Base-by-base conservation (phyloP, 2,888 invertebrate species). In the Ypsolopha scabrella region DNA sequence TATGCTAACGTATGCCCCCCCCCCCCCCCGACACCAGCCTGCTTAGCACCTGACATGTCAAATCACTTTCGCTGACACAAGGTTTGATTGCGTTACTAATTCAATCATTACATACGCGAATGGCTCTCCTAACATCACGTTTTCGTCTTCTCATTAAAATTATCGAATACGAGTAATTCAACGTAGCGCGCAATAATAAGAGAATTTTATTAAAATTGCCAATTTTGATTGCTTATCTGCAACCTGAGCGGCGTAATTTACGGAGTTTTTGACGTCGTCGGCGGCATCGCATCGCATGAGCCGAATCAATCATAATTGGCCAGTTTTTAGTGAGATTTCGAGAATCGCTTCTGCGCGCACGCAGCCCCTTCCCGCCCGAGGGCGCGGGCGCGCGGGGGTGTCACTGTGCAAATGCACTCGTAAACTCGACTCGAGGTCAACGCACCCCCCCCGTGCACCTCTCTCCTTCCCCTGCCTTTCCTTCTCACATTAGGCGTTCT, bases 381-480 rank as follows among this genome's bases (percentile, higher is more conserved):
- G 53, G 54, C 54, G 47, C 34, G 60, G 59, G 58, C 54, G 57
- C 48, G 65, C 58, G 67, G 70, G 78, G 78, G 76, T 81, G 80
- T 81, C 82, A 80, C 82, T 80, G 80, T 76, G 82, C 81, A 81
- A 82, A 81, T 80, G 82, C 82, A 81, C 78, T 82, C 81, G 77
- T 80, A 80, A 82, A 81, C 76, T 74, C 68, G 71, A 67, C 66
- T 64, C 70, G 79, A 69, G 80, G 80, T 80, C 80, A 79, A 73
- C 76, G 79, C 73, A 52, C 67, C 75, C 72, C 74, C 70, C 58
- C 67, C 60, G 68, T 67, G 63, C 68, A 55, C 64, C 46, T 55
- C 52, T 53, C 44, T 58, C 50, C 48, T 51, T 43, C 56, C 62
- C 54, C 54, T 56, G 9, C 37, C 24, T 24, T 24, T 24, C 24